Evolutionary conservation across 2,797 vertebrate species (phyloP), one percentile per base, ranked within the genome.

Genomic region (Cuniculus paca): DNA sequence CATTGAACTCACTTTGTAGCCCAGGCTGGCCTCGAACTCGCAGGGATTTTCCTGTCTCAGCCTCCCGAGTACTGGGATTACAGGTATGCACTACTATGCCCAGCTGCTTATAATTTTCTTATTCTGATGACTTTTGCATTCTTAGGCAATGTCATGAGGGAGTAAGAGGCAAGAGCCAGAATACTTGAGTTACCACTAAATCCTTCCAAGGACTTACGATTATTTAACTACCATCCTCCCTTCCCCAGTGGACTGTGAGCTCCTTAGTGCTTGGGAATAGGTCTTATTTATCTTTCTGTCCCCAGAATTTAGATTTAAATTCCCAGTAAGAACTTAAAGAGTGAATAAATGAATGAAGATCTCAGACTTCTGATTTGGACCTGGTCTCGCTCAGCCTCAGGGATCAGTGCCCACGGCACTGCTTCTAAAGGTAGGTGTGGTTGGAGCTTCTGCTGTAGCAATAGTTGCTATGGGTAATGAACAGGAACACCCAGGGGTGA

Each of bases 351-450:
- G 52, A 95, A 70, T 54, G 45, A 50, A 77, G 74, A 77, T 3
- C 13, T 0, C 14, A 10, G 17, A 19, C 13, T 82, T 78, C 68
- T 56, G 45, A 52, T 22, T 14, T 56, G 84, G 20, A 45, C n/a
- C 56, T 0, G 9, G 52, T 63, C 34, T 8, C 26, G 42, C 36
- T 48, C 34, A 92, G 20, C 28, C 86, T 74, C 61, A 48, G 52
- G 60, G 31, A 58, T n/a, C 1, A 0, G 28, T 1, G 39, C 5
- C 2, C 0, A 1, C 5, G 34, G 39, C 4, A 22, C 74, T 31
- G 48, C 60, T 26, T 24, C 13, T 48, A 36, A 63, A 56, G n/a
- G n/a, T 10, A 60, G 6, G 24, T 20, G 10, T 52, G 24, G 12
- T 16, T 28, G 20, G 78, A 77, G 42, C 82, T 85, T 87, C 6